phyloP scores from a whole-genome alignment of 2,797 vertebrate species.

The Pipistrellus pipistrellus region DNA sequence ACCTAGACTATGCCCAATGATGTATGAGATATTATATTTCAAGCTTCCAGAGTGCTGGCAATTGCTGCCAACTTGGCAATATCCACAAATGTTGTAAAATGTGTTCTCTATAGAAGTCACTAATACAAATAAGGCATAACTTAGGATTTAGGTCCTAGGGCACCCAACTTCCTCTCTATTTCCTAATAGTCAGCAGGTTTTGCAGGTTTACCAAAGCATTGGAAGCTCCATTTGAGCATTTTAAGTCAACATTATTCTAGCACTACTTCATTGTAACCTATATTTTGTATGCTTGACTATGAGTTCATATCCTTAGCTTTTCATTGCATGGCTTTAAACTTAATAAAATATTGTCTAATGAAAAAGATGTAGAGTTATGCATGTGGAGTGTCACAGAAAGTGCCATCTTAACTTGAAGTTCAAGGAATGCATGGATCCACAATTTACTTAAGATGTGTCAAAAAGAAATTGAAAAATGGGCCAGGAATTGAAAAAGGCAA shows the following conservation, averaged over 20 bases:
- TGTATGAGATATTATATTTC: conserved; percentile 23
- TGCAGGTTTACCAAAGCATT: not conserved
- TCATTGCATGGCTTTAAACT: not conserved
- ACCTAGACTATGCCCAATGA: conserved; percentile 1
- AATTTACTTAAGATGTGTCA: conserved; percentile 22
- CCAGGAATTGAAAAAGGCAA: conserved; percentile 19
- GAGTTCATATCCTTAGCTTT: conserved; percentile 3
- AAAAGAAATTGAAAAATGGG: conserved; percentile 31
- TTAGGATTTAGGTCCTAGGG: not conserved
- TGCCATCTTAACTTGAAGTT: conserved; percentile 31
- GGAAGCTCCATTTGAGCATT: not conserved
- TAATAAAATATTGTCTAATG: conserved; percentile 46
- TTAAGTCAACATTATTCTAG: conserved; percentile 37
- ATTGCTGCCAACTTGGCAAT: conserved; percentile 47
- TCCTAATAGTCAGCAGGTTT: not conserved
- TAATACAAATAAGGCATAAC: conserved; percentile 60
- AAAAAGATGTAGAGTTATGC: conserved; percentile 1
- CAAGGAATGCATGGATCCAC: not conserved
- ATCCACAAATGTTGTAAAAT: conserved; percentile 39
- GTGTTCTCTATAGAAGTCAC: conserved; percentile 8
- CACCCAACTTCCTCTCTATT: not conserved
- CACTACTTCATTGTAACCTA: not conserved
- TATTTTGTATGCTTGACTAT: not conserved
- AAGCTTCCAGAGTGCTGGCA: conserved; percentile 43
- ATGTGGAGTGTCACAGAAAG: not conserved